Conservation (phyloP, 2,888 invertebrate species). For the Colostygia pectinataria region DNA sequence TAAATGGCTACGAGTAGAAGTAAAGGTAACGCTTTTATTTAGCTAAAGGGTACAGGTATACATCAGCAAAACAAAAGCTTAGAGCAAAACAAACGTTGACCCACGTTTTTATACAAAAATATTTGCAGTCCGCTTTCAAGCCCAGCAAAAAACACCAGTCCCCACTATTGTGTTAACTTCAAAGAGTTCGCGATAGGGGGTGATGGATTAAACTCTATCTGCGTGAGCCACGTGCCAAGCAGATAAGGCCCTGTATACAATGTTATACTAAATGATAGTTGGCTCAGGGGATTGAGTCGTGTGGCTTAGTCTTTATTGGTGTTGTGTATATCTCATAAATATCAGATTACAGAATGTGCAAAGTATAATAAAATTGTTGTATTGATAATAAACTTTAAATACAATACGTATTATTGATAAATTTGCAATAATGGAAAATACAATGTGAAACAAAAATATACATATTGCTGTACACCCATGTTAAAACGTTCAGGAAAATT, state of each 20-base stretch:
- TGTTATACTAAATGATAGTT: constrained; percentile 49
- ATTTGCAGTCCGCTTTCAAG: constrained; percentile 25
- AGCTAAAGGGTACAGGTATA: too few species aligned
- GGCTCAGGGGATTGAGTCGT: constrained; percentile 50
- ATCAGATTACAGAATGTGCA: constrained; percentile 1
- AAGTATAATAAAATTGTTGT: neutral
- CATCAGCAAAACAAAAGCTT: neutral
- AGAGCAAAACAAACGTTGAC: neutral
- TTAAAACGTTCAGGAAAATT: too few species aligned
- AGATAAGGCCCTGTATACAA: constrained; percentile 54
- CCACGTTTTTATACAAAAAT: constrained; percentile 26
- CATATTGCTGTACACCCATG: too few species aligned
- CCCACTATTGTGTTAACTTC: constrained; percentile 60
- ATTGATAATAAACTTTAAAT: neutral
- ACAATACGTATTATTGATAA: too few species aligned
- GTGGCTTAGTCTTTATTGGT: constrained; percentile 34
- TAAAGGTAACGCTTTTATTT: too few species aligned
- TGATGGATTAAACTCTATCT: constrained; percentile 72
- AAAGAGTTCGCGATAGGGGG: constrained; percentile 64
- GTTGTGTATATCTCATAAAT: constrained; percentile 8
- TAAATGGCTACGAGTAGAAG: too few species aligned
- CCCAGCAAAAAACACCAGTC: constrained; percentile 39
- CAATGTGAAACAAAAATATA: too few species aligned
- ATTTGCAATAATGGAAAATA: too few species aligned
- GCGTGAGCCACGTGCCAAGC: constrained; percentile 61